A percentile compares a stretch with the other conserved stretches of the same genome.
Conservation (phyloP, 2,888 invertebrate genomes). For the Fragum fragum region DNA sequence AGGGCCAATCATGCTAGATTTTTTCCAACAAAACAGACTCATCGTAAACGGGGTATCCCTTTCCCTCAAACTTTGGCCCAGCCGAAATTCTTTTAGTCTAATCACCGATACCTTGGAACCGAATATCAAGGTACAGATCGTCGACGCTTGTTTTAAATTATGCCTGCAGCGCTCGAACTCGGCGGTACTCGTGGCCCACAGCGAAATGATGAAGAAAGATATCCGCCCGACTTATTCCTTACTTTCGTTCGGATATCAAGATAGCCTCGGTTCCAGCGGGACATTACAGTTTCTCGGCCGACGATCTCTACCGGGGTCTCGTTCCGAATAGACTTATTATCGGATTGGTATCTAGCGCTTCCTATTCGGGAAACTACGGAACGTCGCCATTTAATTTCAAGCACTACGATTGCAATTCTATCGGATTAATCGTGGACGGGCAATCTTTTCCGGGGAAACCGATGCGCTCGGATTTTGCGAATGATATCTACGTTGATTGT, state of each 20-base stretch:
- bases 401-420: conserved; percentile 32
- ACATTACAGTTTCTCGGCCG: conserved; percentile 35
- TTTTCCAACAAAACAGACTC: conserved; percentile 46
- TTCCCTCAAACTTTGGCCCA: conserved; percentile 45
- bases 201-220: conserved; percentile 26
- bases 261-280: conserved; percentile 50
- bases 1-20: conserved; percentile 38
- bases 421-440: conserved; percentile 53
- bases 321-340: conserved; percentile 37
- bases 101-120: conserved; percentile 34
- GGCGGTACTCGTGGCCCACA: conserved; percentile 42
- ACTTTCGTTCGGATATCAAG: conserved; percentile 41
- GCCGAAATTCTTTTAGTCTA: conserved; percentile 46
- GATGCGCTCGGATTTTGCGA: conserved; percentile 48
- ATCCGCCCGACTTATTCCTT: conserved; percentile 51
- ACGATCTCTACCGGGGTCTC: conserved; percentile 32
- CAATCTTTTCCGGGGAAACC: conserved; percentile 46
- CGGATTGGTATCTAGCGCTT: conserved; percentile 36
- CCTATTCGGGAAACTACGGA: conserved; percentile 42
- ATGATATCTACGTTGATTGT: conserved; percentile 40
- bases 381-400: conserved; percentile 56
- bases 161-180: conserved; percentile 49
- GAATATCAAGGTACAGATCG: conserved; percentile 42
- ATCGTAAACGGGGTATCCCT: conserved; percentile 50
- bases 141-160: conserved; percentile 49